These are phyloP conservation scores for Octopus bimaculoides DNA, from an alignment of 1,140 invertebrate genomes.

Conservation along the genomic window DNA sequence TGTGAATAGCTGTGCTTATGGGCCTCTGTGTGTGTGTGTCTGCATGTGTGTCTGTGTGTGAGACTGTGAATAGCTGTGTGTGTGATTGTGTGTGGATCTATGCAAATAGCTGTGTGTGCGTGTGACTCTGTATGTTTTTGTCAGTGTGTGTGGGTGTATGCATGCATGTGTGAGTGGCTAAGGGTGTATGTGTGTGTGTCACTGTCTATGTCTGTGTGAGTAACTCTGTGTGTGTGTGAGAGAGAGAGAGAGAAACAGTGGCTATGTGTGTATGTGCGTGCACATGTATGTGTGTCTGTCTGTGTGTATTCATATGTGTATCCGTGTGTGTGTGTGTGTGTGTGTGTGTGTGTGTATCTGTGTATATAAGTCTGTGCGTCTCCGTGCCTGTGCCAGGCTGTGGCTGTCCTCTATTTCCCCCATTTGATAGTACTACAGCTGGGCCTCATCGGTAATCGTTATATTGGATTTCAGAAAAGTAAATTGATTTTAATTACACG, in stretches of 20 bases:
- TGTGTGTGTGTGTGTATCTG: neutral
- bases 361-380: neutral
- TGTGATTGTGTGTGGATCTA: neutral
- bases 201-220: neutral
- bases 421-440: too few species aligned
- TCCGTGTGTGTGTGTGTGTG: neutral
- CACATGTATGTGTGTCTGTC: neutral
- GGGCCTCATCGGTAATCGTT: too few species aligned
- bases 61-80: neutral
- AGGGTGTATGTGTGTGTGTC: neutral
- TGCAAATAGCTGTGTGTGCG: neutral
- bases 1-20: neutral
- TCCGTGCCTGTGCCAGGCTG: too few species aligned
- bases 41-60: neutral
- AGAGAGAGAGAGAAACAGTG: neutral
- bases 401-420: too few species aligned
- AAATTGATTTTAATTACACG: too few species aligned
- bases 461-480: too few species aligned
- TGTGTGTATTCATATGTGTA: neutral
- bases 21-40: neutral
- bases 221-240: neutral
- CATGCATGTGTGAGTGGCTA: neutral
- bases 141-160: neutral
- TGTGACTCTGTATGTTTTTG: neutral
- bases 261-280: neutral